Evolutionary conservation across 2,797 vertebrate genomes (phyloP).

Genomic region (Enteromius fasciolatus): DNA sequence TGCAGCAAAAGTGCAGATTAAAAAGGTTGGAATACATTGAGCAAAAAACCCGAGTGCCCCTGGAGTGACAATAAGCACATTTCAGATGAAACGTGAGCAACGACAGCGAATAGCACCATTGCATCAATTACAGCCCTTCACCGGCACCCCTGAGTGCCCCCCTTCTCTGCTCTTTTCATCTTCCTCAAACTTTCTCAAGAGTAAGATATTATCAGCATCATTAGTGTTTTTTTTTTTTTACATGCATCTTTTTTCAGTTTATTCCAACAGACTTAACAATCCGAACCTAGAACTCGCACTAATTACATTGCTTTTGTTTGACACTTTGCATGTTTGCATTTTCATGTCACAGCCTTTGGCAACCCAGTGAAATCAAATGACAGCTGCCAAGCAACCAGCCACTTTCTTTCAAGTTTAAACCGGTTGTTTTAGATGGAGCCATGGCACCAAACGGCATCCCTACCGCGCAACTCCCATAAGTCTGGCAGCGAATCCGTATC

Average conservation of each 20-base stretch:
- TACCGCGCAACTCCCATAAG: not conserved
- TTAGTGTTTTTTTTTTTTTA: not conserved
- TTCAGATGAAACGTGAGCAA: slow-evolving; percentile 52
- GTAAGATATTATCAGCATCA: slow-evolving; percentile 34
- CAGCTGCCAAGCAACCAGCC: slow-evolving; percentile 18
- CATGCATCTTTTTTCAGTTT: not conserved
- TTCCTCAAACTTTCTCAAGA: slow-evolving; percentile 25
- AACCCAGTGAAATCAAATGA: not conserved
- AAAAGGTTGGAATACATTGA: slow-evolving; percentile 58
- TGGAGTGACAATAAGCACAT: slow-evolving; percentile 64
- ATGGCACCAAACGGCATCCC: not conserved
- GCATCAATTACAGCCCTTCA: slow-evolving; percentile 59
- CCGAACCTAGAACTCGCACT: not conserved
- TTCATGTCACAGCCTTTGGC: slow-evolving; percentile 6
- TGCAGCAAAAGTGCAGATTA: slow-evolving; percentile 61
- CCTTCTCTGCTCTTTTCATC: slow-evolving; percentile 32
- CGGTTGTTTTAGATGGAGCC: not conserved
- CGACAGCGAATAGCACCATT: slow-evolving; percentile 56
- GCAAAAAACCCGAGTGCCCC: slow-evolving; percentile 46
- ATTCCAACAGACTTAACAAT: not conserved
- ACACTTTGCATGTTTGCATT: not conserved
- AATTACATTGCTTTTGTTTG: not conserved
- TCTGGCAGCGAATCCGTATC: not conserved
- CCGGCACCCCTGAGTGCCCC: slow-evolving; percentile 55
- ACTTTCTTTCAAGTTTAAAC: slow-evolving; percentile 13